Evolutionary conservation across 2,113 vertebrate species (phyloP).

Genomic region (Bothrops jararaca): DNA sequence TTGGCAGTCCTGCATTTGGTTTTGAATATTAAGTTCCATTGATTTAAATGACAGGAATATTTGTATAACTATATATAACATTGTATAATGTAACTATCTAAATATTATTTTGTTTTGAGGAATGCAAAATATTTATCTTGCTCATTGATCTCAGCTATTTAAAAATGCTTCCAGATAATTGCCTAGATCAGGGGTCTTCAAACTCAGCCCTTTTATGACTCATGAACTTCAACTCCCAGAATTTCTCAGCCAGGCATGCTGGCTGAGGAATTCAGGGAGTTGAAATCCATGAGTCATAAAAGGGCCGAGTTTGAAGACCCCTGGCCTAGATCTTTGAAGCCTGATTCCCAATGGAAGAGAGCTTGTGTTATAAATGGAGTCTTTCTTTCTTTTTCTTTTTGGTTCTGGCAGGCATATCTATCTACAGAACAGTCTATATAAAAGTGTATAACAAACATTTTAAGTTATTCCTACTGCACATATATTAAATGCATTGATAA

Average conservation of each 20-base stretch:
- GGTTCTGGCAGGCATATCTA: not conserved
- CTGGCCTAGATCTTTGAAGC: not conserved
- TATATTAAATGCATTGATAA: not conserved
- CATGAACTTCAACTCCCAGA: no score
- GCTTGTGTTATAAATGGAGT: conserved; percentile 16
- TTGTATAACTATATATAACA: not conserved
- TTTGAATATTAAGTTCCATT: not conserved
- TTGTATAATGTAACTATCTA: conserved; percentile 1
- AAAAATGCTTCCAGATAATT: conserved; percentile 16
- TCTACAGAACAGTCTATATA: not conserved
- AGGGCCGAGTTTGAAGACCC: no score
- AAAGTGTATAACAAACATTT: not conserved
- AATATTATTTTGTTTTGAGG: conserved; percentile 9
- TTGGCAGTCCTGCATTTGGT: not conserved
- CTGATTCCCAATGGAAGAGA: conserved; percentile 15
- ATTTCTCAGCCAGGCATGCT: no score
- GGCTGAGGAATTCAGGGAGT: no score
- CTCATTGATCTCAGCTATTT: conserved; percentile 18
- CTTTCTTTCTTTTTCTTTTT: not conserved
- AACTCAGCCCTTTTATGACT: no score
- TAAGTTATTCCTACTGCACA: not conserved
- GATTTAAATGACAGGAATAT: conserved; percentile 14
- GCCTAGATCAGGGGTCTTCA: not conserved
- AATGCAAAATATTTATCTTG: conserved; percentile 21
- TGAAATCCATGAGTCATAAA: no score